phyloP scores from a whole-genome alignment of 2,113 vertebrate species.

The Ciconia maguari region DNA sequence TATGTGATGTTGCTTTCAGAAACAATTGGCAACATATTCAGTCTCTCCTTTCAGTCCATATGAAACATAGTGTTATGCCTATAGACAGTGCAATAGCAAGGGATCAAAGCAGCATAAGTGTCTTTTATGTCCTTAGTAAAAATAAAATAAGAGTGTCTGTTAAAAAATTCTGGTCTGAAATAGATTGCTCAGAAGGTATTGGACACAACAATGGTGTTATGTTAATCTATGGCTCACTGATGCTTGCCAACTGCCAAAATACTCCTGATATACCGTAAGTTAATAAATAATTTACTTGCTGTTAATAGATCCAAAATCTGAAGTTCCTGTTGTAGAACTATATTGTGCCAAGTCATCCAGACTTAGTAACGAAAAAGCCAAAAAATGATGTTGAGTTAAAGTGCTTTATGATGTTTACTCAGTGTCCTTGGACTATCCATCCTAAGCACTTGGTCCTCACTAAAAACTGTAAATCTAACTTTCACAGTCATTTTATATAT shows the following conservation, averaged over 20 bases:
- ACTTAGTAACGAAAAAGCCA: neutral
- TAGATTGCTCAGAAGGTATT: neutral
- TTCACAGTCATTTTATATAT: neutral
- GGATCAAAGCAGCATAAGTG: neutral
- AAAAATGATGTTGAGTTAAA: neutral
- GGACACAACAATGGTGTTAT: neutral
- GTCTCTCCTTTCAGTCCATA: neutral
- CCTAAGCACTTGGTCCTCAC: neutral
- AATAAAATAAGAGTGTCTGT: neutral
- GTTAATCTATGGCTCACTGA: slow-evolving; percentile 14
- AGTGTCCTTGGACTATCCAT: neutral
- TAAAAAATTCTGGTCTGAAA: neutral
- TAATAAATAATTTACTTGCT: slow-evolving; percentile 67
- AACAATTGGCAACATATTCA: neutral
- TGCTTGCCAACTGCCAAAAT: slow-evolving; percentile 55
- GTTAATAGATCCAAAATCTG: slow-evolving; percentile 60
- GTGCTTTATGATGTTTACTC: neutral
- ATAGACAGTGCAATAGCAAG: neutral
- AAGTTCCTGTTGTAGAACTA: slow-evolving; percentile 54
- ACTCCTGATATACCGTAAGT: slow-evolving; percentile 29
- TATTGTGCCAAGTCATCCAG: slow-evolving; percentile 28
- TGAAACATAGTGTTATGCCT: neutral
- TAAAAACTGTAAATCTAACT: neutral
- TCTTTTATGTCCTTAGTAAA: neutral
- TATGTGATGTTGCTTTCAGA: neutral